These are phyloP conservation scores for Corydoras maculifer DNA, from an alignment of 2,113 vertebrate species.

Conservation along the genomic window DNA sequence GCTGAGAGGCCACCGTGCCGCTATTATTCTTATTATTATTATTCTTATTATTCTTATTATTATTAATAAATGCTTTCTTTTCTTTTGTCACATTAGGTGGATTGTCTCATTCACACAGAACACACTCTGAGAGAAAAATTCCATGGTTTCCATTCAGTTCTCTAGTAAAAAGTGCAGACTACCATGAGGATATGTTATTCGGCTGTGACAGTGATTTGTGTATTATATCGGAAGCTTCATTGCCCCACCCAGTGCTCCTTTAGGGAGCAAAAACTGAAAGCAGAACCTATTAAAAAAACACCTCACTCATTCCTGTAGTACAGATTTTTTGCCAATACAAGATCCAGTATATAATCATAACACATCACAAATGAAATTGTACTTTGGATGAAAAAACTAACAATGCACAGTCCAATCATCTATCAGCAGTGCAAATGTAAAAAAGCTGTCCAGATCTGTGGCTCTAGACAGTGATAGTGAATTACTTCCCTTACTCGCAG, in stretches of 20 bases:
- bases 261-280: conserved; percentile 1
- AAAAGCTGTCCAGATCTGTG: conserved; percentile 9
- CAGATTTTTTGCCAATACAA: no score
- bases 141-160: conserved; percentile 5
- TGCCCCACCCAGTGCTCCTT: conserved; percentile 9
- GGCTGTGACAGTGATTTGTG: neutral
- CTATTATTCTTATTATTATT: no score
- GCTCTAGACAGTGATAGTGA: conserved; percentile 21
- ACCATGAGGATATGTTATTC: neutral
- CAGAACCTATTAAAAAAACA: neutral
- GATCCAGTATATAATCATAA: no score
- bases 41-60: no score
- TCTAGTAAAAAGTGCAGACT: conserved; percentile 2
- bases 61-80: no score
- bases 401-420: conserved; percentile 15
- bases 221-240: neutral
- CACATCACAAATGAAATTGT: no score
- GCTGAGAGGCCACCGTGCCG: no score
- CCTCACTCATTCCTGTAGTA: neutral
- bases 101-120: no score
- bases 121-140: neutral
- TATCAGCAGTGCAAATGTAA: conserved; percentile 26
- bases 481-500: conserved; percentile 29
- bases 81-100: no score
- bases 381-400: no score